Conservation (phyloP, 1,140 invertebrate species). For the Megathymus violae region DNA sequence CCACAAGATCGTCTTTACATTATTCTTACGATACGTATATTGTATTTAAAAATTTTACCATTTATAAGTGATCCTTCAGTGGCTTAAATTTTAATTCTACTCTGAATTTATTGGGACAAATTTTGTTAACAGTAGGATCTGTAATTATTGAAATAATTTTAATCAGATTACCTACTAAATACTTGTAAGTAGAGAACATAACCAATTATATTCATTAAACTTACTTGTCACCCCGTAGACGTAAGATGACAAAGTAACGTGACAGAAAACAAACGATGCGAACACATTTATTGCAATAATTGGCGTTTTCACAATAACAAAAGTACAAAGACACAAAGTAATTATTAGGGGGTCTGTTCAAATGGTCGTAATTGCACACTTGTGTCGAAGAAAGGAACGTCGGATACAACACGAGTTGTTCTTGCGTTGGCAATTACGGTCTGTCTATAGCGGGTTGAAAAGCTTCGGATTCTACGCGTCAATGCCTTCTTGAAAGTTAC, state of each 20-base stretch:
- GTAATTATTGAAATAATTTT: too few species aligned
- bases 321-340: constrained; percentile 61
- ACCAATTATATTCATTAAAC: constrained; percentile 51
- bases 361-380: constrained; percentile 63
- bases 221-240: too few species aligned
- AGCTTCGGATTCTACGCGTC: constrained; percentile 4
- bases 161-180: too few species aligned
- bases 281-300: constrained; percentile 73
- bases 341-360: constrained; percentile 67
- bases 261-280: constrained; percentile 56
- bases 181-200: constrained; percentile 3
- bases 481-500: neutral
- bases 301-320: constrained; percentile 68
- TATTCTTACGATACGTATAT: too few species aligned
- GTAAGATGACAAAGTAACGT: constrained; percentile 46
- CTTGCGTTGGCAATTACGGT: constrained; percentile 41
- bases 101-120: too few species aligned
- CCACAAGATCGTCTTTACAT: too few species aligned
- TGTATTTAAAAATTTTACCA: too few species aligned
- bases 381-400: constrained; percentile 39
- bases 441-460: neutral
- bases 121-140: too few species aligned
- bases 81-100: too few species aligned
- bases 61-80: too few species aligned
- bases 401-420: constrained; percentile 38